A percentile compares a stretch with the other conserved stretches of the same genome.
Conservation (phyloP, 2,797 vertebrate species). For the Peromyscus melanophrys region DNA sequence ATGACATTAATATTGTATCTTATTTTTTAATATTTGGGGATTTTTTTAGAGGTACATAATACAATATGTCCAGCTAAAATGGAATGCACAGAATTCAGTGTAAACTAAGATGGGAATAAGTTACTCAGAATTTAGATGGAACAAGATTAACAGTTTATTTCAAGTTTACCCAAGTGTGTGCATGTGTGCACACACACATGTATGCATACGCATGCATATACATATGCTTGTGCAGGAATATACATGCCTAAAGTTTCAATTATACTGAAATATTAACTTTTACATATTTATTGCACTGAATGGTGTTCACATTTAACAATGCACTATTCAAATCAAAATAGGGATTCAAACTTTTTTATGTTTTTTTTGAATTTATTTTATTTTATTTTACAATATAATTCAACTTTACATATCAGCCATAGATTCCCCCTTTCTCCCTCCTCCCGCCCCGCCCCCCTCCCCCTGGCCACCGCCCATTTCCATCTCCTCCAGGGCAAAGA, state of each 20-base stretch:
- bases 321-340: neutral
- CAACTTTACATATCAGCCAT: no score
- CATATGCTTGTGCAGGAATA: neutral
- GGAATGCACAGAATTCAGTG: neutral
- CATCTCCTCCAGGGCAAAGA: no score
- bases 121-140: neutral
- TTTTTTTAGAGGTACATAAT: slow-evolving; percentile 43
- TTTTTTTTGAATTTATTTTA: no score
- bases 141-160: neutral
- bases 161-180: no score
- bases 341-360: neutral
- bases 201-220: no score
- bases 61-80: neutral
- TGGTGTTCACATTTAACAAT: neutral
- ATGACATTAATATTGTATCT: neutral
- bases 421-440: no score
- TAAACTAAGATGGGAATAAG: neutral
- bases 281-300: neutral
- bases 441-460: no score
- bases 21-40: slow-evolving; percentile 40
- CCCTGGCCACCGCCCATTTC: no score
- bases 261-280: neutral
- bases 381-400: no score
- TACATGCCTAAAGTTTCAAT: neutral
- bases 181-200: no score